Conservation (phyloP, 2,113 vertebrate genomes). For the Brienomyrus longianalis region DNA sequence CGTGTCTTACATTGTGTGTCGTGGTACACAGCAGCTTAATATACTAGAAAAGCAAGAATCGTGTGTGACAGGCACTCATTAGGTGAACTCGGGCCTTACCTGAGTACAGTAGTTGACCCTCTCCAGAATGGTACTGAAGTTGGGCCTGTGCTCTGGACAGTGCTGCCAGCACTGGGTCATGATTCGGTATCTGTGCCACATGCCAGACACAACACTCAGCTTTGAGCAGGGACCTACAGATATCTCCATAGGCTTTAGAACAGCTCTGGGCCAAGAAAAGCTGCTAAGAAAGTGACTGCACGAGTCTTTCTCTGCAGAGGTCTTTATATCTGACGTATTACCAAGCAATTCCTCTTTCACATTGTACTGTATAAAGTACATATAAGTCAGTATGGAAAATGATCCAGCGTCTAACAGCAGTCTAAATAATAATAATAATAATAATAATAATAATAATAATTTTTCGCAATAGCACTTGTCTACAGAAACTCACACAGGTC, state of each 20-base stretch:
- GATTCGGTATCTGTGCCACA: slow-evolving; percentile 69
- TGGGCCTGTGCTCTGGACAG: slow-evolving; percentile 77
- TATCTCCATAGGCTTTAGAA: not conserved
- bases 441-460: not conserved
- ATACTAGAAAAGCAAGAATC: not conserved
- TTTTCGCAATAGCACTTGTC: not conserved
- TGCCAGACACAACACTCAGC: not conserved
- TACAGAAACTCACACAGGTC: slow-evolving; percentile 75
- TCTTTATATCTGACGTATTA: not conserved
- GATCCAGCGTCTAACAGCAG: not conserved
- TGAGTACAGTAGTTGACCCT: slow-evolving; percentile 83
- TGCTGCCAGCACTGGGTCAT: slow-evolving; percentile 95
- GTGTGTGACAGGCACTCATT: not conserved
- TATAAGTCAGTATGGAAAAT: not conserved
- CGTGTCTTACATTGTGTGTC: not conserved
- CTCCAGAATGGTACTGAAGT: slow-evolving; percentile 81
- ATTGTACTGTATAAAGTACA: not conserved
- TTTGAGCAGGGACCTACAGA: not conserved
- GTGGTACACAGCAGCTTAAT: not conserved
- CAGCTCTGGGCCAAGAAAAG: not conserved
- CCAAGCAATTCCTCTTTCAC: not conserved
- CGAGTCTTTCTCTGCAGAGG: not conserved
- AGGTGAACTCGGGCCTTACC: slow-evolving; percentile 50
- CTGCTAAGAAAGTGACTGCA: not conserved
- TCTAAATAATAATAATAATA: not conserved